Evolutionary conservation across 2,888 invertebrate species (phyloP).

Genomic region (Chymomyza fuscimana): DNA sequence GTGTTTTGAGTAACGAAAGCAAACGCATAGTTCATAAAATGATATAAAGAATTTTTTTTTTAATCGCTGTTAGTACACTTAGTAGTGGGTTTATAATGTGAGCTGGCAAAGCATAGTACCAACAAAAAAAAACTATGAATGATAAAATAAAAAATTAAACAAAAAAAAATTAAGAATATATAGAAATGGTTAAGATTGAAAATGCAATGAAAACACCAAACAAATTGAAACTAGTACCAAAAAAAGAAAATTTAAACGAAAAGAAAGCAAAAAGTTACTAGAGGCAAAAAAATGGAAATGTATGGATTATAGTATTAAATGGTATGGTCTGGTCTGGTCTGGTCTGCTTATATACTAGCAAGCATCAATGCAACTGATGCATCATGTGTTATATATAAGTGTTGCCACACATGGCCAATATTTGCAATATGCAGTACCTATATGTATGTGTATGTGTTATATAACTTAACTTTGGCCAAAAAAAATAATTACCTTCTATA

Average conservation of each 20-base stretch:
- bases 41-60: constrained; percentile 15
- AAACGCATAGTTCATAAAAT: background rate
- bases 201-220: constrained; percentile 68
- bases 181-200: constrained; percentile 55
- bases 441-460: constrained; percentile 28
- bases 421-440: background rate
- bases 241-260: constrained; percentile 31
- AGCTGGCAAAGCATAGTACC: constrained; percentile 30
- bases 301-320: constrained; percentile 7
- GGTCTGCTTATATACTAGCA: too few species aligned
- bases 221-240: background rate
- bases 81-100: constrained; percentile 35
- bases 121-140: constrained; percentile 12
- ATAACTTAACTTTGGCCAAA: background rate
- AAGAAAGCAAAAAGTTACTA: constrained; percentile 43
- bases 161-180: background rate
- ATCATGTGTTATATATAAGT: background rate
- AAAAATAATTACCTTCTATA: background rate
- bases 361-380: background rate
- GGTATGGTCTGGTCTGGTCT: too few species aligned
- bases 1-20: background rate
- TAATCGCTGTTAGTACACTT: constrained; percentile 36
- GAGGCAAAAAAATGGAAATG: constrained; percentile 18
- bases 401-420: background rate
- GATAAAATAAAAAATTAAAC: background rate